A percentile compares a stretch with the other conserved stretches of the same genome.
These are phyloP conservation scores for Cercopithecus mona DNA, from an alignment of 2,113 vertebrate genomes.

Conservation along the genomic window DNA sequence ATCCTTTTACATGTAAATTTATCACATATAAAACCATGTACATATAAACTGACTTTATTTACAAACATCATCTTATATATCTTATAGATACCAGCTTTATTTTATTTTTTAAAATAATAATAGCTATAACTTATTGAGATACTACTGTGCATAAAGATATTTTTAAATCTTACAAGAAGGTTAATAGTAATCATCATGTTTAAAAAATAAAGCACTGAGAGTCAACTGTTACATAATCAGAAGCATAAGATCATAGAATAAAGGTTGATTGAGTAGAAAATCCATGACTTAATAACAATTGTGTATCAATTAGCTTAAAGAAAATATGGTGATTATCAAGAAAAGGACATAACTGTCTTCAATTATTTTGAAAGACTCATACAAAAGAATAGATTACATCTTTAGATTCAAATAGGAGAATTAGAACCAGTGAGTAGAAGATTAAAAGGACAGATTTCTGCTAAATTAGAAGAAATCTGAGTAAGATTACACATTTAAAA, in stretches of 20 bases:
- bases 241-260: not conserved
- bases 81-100: not conserved
- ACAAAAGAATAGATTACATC: not conserved
- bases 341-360: not conserved
- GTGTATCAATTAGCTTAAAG: not conserved
- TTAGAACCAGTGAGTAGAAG: not conserved
- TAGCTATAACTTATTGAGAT: too few species aligned
- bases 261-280: not conserved
- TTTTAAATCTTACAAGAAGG: too few species aligned
- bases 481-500: too few species aligned
- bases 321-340: not conserved
- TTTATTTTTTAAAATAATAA: too few species aligned
- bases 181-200: not conserved
- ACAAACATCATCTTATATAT: not conserved
- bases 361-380: not conserved
- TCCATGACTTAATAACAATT: not conserved
- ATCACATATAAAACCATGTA: not conserved
- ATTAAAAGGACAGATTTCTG: not conserved
- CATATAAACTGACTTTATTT: not conserved
- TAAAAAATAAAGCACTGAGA: not conserved
- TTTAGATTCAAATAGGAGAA: not conserved
- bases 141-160: too few species aligned
- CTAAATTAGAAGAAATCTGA: too few species aligned
- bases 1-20: not conserved
- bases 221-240: not conserved